phyloP scores from a whole-genome alignment of 2,797 vertebrate species.

The Galago senegalensis region DNA sequence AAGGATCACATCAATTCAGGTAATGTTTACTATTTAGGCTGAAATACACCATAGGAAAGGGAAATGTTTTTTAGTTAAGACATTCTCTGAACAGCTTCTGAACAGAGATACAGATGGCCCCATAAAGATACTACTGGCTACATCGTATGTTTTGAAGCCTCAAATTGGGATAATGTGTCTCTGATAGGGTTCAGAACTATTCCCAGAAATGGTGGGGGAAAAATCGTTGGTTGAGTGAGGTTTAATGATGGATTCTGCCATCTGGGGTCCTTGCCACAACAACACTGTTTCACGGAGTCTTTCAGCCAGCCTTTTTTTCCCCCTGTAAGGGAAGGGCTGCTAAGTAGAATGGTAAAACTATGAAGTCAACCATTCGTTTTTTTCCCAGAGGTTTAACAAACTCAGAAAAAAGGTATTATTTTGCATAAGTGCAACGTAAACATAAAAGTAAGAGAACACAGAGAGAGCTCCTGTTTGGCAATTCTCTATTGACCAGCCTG shows the following conservation, averaged over 20 bases:
- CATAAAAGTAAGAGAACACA: neutral
- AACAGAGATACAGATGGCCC: constrained; percentile 57
- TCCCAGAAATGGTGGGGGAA: constrained; percentile 49
- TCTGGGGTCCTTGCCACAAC: constrained; percentile 2
- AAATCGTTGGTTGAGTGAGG: neutral
- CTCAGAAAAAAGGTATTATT: neutral
- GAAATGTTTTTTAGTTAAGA: constrained; percentile 69
- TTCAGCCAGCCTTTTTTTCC: neutral
- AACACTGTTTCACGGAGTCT: neutral
- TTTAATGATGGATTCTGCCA: constrained; percentile 44
- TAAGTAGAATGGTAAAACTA: constrained; percentile 34
- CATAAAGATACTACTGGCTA: constrained; percentile 70
- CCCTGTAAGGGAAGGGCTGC: neutral
- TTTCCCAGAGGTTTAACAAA: constrained; percentile 61
- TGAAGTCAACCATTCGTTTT: neutral
- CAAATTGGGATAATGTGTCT: constrained; percentile 66
- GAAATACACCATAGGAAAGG: constrained; percentile 61
- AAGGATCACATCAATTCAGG: constrained; percentile 49
- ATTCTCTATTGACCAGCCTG: neutral
- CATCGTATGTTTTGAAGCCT: constrained; percentile 45
- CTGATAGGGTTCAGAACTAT: constrained; percentile 65
- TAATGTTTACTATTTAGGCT: constrained; percentile 62
- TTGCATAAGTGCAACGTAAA: neutral
- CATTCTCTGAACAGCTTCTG: constrained; percentile 66
- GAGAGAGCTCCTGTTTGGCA: neutral